Percentiles rank a stretch among this genome's conserved stretches.
Evolutionary conservation across 1,140 invertebrate species (phyloP).

Genomic region (Holcopasites calliopsidis): DNA sequence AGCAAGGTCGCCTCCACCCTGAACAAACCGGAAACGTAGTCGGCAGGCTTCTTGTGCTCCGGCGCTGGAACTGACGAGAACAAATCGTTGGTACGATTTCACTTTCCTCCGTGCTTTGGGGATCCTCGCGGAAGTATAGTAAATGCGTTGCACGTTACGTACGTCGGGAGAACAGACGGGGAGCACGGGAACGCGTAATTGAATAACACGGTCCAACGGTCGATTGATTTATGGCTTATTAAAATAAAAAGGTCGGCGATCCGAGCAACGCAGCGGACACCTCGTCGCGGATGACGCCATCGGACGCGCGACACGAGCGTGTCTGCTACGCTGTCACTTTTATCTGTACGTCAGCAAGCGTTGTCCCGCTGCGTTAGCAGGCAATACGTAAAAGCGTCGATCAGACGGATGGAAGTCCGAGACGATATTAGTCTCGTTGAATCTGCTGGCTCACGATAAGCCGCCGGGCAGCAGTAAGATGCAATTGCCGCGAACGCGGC

Average conservation of each 20-base stretch:
- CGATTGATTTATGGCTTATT: conserved; percentile 75
- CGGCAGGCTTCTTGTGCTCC: conserved; percentile 87
- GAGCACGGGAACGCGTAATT: conserved; percentile 61
- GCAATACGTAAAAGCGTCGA: conserved; percentile 8
- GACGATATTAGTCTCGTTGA: conserved; percentile 8
- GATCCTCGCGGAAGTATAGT: conserved; percentile 61
- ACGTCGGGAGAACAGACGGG: background rate
- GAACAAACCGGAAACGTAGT: conserved; percentile 90
- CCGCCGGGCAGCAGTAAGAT: background rate
- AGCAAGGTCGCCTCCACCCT: conserved; percentile 84
- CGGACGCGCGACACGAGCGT: background rate
- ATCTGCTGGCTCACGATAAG: conserved; percentile 13
- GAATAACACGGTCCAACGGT: conserved; percentile 70
- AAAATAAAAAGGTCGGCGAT: conserved; percentile 73
- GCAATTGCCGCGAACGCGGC: background rate
- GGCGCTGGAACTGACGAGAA: conserved; percentile 83
- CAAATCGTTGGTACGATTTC: too few relatives aligned
- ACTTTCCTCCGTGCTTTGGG: too few relatives aligned
- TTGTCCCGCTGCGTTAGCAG: background rate
- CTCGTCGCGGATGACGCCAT: conserved; percentile 25
- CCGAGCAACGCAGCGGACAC: conserved; percentile 26
- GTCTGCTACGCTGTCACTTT: background rate
- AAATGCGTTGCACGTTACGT: conserved; percentile 53
- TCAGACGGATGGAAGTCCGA: background rate
- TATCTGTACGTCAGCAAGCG: background rate